These are phyloP conservation scores for Paralichthys olivaceus DNA, from an alignment of 2,113 vertebrate species.

Conservation along the genomic window DNA sequence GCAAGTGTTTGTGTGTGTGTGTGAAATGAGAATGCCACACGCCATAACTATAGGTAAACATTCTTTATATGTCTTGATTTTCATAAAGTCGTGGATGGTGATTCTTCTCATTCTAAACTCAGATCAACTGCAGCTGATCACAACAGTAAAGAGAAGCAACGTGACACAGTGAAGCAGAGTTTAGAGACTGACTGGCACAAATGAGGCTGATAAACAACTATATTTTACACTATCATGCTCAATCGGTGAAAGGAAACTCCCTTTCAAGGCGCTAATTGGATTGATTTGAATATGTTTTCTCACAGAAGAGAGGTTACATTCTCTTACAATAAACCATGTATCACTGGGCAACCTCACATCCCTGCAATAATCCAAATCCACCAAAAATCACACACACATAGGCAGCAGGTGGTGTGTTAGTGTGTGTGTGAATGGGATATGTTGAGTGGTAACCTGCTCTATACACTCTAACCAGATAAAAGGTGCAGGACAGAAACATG, in stretches of 20 bases:
- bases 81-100: conserved; percentile 18
- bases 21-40: conserved; percentile 49
- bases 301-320: conserved; percentile 31
- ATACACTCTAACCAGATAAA: conserved; percentile 80
- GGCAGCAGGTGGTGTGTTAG: conserved; percentile 72
- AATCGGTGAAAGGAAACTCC: conserved; percentile 30
- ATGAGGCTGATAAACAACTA: conserved; percentile 61
- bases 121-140: conserved; percentile 20
- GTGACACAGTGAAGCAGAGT: background rate
- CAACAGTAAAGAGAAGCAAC: conserved; percentile 36
- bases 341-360: conserved; percentile 63
- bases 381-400: conserved; percentile 19
- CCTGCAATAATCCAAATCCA: conserved; percentile 35
- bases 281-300: conserved; percentile 32
- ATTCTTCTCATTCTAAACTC: background rate
- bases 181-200: conserved; percentile 52
- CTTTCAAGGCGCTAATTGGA: conserved; percentile 39
- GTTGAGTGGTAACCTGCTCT: conserved; percentile 80
- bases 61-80: conserved; percentile 15
- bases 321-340: conserved; percentile 19
- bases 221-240: conserved; percentile 33
- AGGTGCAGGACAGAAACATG: conserved; percentile 86
- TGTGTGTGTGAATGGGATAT: conserved; percentile 64
- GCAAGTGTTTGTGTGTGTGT: conserved; percentile 25
- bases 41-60: conserved; percentile 37